Conservation (phyloP, 2,113 vertebrate species). For the Sitta europaea region DNA sequence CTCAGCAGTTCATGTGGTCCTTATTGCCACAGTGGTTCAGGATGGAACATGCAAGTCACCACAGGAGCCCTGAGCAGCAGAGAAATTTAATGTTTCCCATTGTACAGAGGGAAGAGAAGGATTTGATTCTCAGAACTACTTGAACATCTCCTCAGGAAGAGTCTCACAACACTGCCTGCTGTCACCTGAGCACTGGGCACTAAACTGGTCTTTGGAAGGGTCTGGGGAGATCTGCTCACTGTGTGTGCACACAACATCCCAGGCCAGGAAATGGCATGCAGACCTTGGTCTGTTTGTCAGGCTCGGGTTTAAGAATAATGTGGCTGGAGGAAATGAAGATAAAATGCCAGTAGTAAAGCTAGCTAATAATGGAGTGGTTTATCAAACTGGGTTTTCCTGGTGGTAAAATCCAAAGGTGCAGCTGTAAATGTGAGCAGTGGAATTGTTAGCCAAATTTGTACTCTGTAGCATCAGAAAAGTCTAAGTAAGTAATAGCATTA, state of each 20-base stretch:
- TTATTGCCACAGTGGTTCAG: not conserved
- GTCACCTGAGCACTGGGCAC: not conserved
- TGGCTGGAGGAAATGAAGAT: not conserved
- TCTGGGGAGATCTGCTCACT: not conserved
- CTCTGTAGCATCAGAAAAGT: not conserved
- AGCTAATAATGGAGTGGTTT: not conserved
- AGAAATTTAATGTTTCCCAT: not conserved
- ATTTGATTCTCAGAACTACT: not conserved
- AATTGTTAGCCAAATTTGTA: not conserved
- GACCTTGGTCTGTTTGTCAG: not conserved
- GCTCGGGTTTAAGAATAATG: not conserved
- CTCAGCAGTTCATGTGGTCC: not conserved
- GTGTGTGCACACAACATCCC: no score
- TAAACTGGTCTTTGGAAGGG: rapidly evolving
- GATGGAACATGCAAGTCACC: not conserved
- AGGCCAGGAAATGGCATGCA: not conserved
- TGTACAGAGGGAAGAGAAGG: not conserved
- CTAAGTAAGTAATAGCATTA: not conserved
- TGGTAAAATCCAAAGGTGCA: not conserved
- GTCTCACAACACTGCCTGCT: not conserved
- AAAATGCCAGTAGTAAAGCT: not conserved
- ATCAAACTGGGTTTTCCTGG: not conserved
- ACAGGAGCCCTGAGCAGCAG: not conserved
- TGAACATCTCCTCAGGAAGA: not conserved
- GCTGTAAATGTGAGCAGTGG: not conserved